Conservation (phyloP, 2,797 vertebrate genomes). For the Acanthurus lineatus region DNA sequence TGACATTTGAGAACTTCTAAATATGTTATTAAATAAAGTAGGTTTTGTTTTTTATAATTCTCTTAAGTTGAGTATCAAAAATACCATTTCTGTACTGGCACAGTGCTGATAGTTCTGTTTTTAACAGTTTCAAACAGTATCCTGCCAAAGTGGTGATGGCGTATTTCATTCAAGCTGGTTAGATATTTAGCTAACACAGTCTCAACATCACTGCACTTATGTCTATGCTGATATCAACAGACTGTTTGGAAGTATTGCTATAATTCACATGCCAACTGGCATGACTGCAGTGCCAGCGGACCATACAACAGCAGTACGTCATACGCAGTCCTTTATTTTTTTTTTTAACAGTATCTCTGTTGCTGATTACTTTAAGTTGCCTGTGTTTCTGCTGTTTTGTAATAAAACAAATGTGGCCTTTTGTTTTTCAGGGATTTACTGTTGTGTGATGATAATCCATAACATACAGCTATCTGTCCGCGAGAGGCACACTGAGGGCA, state of each 20-base stretch:
- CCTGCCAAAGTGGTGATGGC: not conserved
- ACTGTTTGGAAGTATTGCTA: slow-evolving; percentile 22
- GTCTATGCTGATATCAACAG: slow-evolving; percentile 20
- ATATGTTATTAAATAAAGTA: no score
- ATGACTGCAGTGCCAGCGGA: slow-evolving; percentile 20
- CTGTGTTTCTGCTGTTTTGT: slow-evolving; percentile 14
- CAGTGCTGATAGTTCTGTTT: no score
- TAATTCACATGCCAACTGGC: slow-evolving; percentile 42
- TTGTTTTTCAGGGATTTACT: slow-evolving; percentile 4
- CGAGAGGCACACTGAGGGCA: not conserved
- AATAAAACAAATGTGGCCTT: slow-evolving; percentile 25
- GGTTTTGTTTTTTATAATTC: not conserved
- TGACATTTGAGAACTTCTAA: no score
- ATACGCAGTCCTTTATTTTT: not conserved
- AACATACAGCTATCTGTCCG: not conserved
- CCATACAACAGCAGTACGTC: slow-evolving; percentile 18
- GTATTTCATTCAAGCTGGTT: not conserved
- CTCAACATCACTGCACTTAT: slow-evolving; percentile 1
- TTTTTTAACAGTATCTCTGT: slow-evolving; percentile 11
- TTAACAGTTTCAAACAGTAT: not conserved
- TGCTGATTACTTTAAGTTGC: slow-evolving; percentile 4
- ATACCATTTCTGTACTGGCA: not conserved
- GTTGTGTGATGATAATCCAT: not conserved
- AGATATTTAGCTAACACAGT: slow-evolving; percentile 6
- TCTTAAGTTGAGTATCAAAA: not conserved